Base-by-base conservation (phyloP, 1,140 invertebrate genomes). In the Ctenoplectra terminalis region DNA sequence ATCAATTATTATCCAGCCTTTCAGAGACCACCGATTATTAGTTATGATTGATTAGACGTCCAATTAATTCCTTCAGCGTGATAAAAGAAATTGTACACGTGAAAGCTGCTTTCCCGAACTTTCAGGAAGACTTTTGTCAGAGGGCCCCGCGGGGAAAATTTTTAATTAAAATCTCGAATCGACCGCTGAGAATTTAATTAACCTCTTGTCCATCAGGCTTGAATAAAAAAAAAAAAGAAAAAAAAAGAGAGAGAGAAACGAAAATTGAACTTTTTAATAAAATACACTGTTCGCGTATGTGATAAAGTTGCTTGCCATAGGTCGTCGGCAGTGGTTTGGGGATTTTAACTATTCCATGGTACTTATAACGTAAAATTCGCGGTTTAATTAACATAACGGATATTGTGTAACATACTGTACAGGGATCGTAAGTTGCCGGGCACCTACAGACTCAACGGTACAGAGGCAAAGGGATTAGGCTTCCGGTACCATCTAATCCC, bases 71-170 rank as follows among this genome's bases (percentile, higher is more conserved):
- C 79, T 52, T 17, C 5, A 31, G 56, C 56, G 23, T 15, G 67
- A 9, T 23, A 29, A 77, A 26, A 56, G 80, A 82, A 81, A 69
- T 58, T 11, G 6, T n/a, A 17, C 40, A 56, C 20, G 78, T 77
- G 72, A 85, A 81, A 85, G 77, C 71, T 9, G 63, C 72, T 86
- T 82, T 86, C 83, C 54, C 50, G 63, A 77, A 77, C 74, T 43
- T 43, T 67, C 74, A 40, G 61, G 15, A 29, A 31, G 50, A 70
- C 34, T 70, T 64, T 75, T 64, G 23, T 37, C 50, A 31, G 20
- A 40, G 26, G 61, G 20, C n/a, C 13, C 63, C 52, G 26, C 23
- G 15, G 64, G 64, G 20, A 37, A 29, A 69, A 60, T 34, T 61
- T 70, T 71, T 56, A 60, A 61, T 46, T 60, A 17, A 40, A 48